phyloP scores from a whole-genome alignment of 1,140 invertebrate genomes.

The Magallana gigas region DNA sequence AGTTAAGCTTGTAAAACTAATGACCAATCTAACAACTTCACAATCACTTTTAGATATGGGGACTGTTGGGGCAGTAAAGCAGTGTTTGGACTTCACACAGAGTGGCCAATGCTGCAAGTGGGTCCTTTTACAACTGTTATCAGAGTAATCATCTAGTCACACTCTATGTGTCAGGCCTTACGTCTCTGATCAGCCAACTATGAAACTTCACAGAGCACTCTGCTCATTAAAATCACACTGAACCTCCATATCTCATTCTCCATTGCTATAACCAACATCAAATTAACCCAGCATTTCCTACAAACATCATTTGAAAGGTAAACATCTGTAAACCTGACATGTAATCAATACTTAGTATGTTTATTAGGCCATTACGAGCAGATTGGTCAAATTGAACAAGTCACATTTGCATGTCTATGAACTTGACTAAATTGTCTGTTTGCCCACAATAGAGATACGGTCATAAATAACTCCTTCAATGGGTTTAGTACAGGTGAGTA shows the following conservation, averaged over 20 bases:
- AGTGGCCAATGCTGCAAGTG: background rate
- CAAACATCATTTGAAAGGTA: conserved; percentile 20
- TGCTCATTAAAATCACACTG: conserved; percentile 25
- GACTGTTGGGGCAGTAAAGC: background rate
- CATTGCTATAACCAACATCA: background rate
- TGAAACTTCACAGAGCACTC: background rate
- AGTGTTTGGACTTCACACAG: conserved; percentile 33
- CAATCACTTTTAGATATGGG: conserved; percentile 18
- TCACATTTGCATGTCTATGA: conserved; percentile 28
- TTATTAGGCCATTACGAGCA: conserved; percentile 8
- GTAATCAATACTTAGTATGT: conserved; percentile 29
- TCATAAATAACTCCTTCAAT: conserved; percentile 1
- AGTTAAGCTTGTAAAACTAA: background rate
- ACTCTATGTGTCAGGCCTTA: background rate
- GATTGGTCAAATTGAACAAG: conserved; percentile 23
- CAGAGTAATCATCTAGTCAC: background rate
- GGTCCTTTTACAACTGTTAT: conserved; percentile 10
- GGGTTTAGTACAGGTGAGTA: conserved; percentile 8
- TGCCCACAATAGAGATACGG: background rate
- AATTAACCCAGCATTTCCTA: conserved; percentile 37
- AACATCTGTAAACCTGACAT: conserved; percentile 9
- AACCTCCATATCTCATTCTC: conserved; percentile 8
- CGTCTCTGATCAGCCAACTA: background rate
- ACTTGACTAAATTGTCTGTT: conserved; percentile 6
- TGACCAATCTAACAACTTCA: background rate